Evolutionary conservation across 1,140 invertebrate genomes (phyloP), one percentile per base, ranked within the genome.

Genomic region (Galleria mellonella): DNA sequence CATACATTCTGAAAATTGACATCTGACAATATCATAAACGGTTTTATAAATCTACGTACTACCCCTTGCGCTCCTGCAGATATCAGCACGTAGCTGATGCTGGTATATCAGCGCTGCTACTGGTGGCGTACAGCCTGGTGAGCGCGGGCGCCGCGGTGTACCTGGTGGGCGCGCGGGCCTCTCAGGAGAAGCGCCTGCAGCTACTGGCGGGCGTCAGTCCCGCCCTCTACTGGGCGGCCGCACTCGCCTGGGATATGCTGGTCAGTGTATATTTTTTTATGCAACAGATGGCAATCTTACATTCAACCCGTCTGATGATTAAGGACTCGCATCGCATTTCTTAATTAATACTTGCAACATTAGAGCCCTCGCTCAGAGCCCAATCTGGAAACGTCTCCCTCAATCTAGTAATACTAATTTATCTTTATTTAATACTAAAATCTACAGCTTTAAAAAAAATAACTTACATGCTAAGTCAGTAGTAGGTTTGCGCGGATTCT

Each of bases 81-180:
- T 79, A 91, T 42, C 91, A 91, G 49, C 90, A 91, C 72, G 87
- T 91, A 0, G 90, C 89, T 1, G 91, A 92, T 61, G 89, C 90
- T 7, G 91, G 90, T 9, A 89, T 92, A 27, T 88, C 90, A 0
- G 79, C 89, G n/a, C 88, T 92, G 35, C 67, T 92, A 28, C 57
- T 91, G 36, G 74, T 91, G 7, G 90, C 89, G 9, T 91, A 90
- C 59, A 87, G 87, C 48, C 59, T 91, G 64, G 88, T 90, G 2
- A 86, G 87, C 5, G 89, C 90, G 0, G 89, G 89, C 17, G 87
- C 85, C 1, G 87, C 89, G 0, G 83, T 88, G 8, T 90, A 90
- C 68, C 64, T 90, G 44, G 90, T 91, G 4, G 76, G 83, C n/a
- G 87, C 90, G 50, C 83, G 91, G 28, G 47, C 83, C 7, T 78